Evolutionary conservation across 2,888 invertebrate genomes (phyloP).

Genomic region (Nomada hirtipes): DNA sequence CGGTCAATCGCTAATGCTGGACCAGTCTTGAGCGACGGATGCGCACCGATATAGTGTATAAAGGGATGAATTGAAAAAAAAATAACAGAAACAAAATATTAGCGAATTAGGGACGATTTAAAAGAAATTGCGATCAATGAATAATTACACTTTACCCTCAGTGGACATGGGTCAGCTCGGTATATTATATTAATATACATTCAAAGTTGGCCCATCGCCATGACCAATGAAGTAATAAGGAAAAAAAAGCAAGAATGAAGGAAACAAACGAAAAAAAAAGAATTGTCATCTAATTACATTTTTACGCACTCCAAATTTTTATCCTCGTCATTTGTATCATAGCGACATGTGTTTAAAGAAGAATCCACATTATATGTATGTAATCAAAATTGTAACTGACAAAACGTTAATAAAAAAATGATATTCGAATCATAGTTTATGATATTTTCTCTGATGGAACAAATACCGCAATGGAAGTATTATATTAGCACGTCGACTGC

Average conservation of each 20-base stretch:
- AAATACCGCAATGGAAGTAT: no score
- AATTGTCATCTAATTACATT: conserved; percentile 83
- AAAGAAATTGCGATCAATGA: conserved; percentile 20
- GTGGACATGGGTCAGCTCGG: conserved; percentile 81
- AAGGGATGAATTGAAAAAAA: conserved; percentile 57
- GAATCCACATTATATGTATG: conserved; percentile 83
- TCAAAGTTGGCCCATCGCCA: conserved; percentile 81
- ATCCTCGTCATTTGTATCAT: conserved; percentile 84
- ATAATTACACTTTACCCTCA: conserved; percentile 76
- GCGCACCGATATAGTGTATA: conserved; percentile 81
- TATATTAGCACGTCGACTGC: no score
- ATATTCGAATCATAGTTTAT: conserved; percentile 70
- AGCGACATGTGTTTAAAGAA: conserved; percentile 82
- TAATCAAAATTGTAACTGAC: conserved; percentile 84
- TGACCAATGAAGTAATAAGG: conserved; percentile 81
- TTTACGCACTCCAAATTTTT: conserved; percentile 83
- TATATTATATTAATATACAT: conserved; percentile 84
- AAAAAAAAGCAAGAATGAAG: conserved; percentile 41
- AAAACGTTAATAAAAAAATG: conserved; percentile 83
- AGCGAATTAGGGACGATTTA: conserved; percentile 81
- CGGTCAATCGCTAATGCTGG: conserved; percentile 67
- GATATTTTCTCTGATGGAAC: not conserved
- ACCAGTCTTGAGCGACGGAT: conserved; percentile 75
- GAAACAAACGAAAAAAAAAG: conserved; percentile 57
- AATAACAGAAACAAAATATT: conserved; percentile 70